Conservation (phyloP, 2,888 invertebrate species). For the Operophtera brumata region DNA sequence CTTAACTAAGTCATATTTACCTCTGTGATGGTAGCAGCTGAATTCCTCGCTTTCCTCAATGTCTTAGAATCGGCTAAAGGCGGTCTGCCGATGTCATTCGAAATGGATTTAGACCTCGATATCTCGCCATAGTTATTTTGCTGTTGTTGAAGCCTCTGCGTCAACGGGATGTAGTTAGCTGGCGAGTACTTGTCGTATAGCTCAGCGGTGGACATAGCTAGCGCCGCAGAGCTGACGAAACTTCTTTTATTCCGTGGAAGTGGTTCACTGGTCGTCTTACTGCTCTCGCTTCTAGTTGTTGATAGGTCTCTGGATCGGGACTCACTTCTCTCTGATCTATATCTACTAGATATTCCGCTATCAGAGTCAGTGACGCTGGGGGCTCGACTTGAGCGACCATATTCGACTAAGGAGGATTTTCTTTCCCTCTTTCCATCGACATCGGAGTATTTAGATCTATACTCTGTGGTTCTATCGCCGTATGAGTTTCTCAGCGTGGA, state of each 20-base stretch:
- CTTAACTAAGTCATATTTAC: conserved; percentile 42
- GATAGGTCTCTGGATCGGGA: conserved; percentile 78
- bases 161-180: conserved; percentile 84
- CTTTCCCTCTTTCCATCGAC: conserved; percentile 69
- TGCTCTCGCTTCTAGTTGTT: conserved; percentile 78
- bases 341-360: conserved; percentile 65
- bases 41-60: conserved; percentile 59
- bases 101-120: conserved; percentile 79
- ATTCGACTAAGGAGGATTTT: conserved; percentile 66
- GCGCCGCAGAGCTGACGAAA: conserved; percentile 72
- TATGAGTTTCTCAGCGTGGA: conserved; percentile 56
- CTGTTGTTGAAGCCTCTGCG: conserved; percentile 65
- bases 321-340: conserved; percentile 71
- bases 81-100: conserved; percentile 80
- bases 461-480: conserved; percentile 66
- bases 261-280: conserved; percentile 66
- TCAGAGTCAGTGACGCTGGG: conserved; percentile 75
- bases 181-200: conserved; percentile 88
- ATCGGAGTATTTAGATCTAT: conserved; percentile 61
- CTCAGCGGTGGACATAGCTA: conserved; percentile 83
- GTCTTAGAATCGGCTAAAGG: conserved; percentile 61
- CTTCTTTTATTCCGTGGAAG: conserved; percentile 56
- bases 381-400: conserved; percentile 60
- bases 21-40: conserved; percentile 67
- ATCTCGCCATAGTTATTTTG: conserved; percentile 63